These are phyloP conservation scores for Lytechinus pictus DNA, from an alignment of 35 echinoderm and acorn worm species.

Conservation along the genomic window DNA sequence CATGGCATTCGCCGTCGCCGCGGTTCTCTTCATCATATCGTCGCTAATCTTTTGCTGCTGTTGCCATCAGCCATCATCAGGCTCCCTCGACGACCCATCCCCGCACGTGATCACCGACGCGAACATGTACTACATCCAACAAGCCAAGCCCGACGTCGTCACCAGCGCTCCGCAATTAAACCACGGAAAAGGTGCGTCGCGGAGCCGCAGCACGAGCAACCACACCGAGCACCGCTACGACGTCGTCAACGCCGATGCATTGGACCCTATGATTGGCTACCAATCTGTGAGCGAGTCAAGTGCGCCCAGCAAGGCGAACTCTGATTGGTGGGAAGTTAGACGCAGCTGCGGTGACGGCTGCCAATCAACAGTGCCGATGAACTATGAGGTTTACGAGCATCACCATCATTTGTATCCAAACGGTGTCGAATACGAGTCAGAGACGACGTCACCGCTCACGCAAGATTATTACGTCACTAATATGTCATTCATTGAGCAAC, in stretches of 20 bases:
- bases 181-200: not conserved
- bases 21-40: conserved; percentile 52
- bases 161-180: not conserved
- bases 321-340: not conserved
- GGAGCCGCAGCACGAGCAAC: not conserved
- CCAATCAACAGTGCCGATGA: not conserved
- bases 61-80: conserved; percentile 44
- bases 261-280: conserved; percentile 9
- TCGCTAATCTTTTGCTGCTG: conserved; percentile 63
- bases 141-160: conserved; percentile 5
- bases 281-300: not conserved
- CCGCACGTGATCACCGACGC: conserved; percentile 31
- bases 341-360: conserved; percentile 42
- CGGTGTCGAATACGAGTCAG: not conserved
- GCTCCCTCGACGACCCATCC: not conserved
- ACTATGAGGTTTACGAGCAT: not conserved
- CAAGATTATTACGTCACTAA: conserved; percentile 32
- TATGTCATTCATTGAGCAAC: conserved; percentile 46
- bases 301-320: not conserved
- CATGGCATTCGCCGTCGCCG: conserved; percentile 56
- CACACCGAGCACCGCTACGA: conserved; percentile 20
- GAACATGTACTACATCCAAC: conserved; percentile 49
- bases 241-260: conserved; percentile 10
- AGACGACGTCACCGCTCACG: not conserved
- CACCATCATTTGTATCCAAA: not conserved